Evolutionary conservation across 1,140 invertebrate species (phyloP).

Genomic region (Hirudo medicinalis): DNA sequence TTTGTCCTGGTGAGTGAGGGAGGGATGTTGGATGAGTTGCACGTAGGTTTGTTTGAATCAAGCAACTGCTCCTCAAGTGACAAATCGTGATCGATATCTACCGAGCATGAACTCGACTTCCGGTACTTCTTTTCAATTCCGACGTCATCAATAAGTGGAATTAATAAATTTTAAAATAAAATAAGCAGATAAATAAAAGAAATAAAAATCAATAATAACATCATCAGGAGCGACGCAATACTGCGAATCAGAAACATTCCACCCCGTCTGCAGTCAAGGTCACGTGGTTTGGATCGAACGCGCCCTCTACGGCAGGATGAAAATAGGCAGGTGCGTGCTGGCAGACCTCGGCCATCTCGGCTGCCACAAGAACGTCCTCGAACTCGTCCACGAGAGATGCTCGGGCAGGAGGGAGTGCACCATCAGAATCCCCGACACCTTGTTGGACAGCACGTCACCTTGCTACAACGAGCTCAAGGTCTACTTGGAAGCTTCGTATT

Average conservation of each 20-base stretch:
- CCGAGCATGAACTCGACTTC: too few species aligned
- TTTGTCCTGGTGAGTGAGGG: too few species aligned
- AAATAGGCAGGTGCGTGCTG: conserved; percentile 12
- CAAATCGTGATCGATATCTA: too few species aligned
- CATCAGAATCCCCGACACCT: not conserved
- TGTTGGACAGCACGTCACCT: conserved; percentile 4
- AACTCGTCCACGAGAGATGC: conserved; percentile 1
- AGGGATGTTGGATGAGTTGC: too few species aligned
- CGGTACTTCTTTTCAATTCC: too few species aligned
- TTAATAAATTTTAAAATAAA: too few species aligned
- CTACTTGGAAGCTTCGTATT: conserved; percentile 15
- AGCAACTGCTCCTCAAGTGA: too few species aligned
- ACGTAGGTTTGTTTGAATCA: too few species aligned
- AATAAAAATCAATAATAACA: too few species aligned
- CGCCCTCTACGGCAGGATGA: conserved; percentile 15
- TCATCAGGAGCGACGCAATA: not conserved
- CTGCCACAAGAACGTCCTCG: not conserved
- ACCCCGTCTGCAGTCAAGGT: not conserved
- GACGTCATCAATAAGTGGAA: too few species aligned
- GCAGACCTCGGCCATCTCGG: conserved; percentile 14
- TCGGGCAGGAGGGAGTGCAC: conserved; percentile 4
- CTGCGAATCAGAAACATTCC: conserved; percentile 19
- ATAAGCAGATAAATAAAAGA: too few species aligned
- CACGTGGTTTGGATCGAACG: conserved; percentile 5
- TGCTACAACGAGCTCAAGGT: conserved; percentile 16